Evolutionary conservation across 2,113 vertebrate genomes (phyloP).

Genomic region (Serinus canaria): DNA sequence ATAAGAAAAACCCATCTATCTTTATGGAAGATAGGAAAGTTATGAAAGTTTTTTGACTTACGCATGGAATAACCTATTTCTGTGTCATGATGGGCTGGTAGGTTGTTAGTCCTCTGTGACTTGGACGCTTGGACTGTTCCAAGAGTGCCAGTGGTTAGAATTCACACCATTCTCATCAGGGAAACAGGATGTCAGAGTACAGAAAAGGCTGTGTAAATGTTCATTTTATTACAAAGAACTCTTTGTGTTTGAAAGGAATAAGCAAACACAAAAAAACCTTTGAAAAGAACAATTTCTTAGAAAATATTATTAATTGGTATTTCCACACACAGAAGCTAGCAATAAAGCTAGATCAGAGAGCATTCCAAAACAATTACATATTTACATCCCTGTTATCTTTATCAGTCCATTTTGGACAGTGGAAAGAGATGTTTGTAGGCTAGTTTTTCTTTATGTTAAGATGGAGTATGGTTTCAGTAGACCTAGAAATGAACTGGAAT

Average conservation of each 20-base stretch:
- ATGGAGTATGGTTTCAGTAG: neutral
- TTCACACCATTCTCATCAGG: neutral
- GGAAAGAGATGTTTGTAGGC: neutral
- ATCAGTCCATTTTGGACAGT: neutral
- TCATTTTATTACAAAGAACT: neutral
- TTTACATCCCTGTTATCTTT: neutral
- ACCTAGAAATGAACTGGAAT: conserved; percentile 19
- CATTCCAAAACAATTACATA: neutral
- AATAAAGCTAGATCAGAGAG: neutral
- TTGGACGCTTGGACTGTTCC: neutral
- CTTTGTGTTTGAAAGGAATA: neutral
- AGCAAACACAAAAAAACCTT: neutral
- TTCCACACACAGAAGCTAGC: neutral
- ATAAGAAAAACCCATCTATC: rapidly evolving
- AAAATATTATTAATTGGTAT: neutral
- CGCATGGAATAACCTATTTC: neutral
- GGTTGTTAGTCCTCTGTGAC: neutral
- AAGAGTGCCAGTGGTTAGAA: neutral
- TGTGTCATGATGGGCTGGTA: neutral
- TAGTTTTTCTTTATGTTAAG: neutral
- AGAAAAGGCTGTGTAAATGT: neutral
- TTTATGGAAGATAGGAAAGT: neutral
- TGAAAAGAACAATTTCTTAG: neutral
- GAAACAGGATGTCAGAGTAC: neutral
- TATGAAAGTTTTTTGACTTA: neutral